These are phyloP conservation scores for Gallinago media DNA, from an alignment of 2,113 vertebrate species.

Conservation along the genomic window DNA sequence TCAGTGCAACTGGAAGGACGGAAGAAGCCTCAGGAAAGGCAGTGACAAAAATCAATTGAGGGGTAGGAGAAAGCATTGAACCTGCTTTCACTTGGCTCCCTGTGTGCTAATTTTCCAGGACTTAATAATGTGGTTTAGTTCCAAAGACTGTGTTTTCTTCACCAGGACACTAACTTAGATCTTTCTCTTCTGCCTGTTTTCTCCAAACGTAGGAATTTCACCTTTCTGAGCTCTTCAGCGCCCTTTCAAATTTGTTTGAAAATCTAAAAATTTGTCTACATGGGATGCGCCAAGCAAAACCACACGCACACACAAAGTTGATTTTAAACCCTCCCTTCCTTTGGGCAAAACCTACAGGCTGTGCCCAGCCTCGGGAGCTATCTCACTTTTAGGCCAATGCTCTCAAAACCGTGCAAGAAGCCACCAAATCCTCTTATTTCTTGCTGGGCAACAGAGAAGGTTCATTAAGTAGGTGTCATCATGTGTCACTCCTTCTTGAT, in stretches of 20 bases:
- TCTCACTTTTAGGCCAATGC: neutral
- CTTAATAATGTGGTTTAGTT: neutral
- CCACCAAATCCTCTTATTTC: neutral
- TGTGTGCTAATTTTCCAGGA: neutral
- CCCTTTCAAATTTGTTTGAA: neutral
- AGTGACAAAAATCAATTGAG: neutral
- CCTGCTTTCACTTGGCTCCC: neutral
- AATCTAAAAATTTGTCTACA: neutral
- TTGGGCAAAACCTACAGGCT: neutral
- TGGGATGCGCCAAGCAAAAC: neutral
- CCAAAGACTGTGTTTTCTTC: neutral
- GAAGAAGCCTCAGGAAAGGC: neutral
- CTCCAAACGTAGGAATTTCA: neutral
- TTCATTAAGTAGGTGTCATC: neutral
- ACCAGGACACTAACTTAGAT: neutral
- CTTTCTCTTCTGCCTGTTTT: neutral
- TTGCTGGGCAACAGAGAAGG: neutral
- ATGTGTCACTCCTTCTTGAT: neutral
- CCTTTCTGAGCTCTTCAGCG: neutral
- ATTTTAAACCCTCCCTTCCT: neutral
- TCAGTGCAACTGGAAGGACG: neutral
- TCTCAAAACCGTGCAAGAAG: neutral
- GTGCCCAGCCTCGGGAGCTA: neutral
- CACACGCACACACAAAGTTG: accelerated
- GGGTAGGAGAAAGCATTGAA: neutral